Evolutionary conservation across 2,888 invertebrate species (phyloP).

Genomic region (Chironomus riparius): DNA sequence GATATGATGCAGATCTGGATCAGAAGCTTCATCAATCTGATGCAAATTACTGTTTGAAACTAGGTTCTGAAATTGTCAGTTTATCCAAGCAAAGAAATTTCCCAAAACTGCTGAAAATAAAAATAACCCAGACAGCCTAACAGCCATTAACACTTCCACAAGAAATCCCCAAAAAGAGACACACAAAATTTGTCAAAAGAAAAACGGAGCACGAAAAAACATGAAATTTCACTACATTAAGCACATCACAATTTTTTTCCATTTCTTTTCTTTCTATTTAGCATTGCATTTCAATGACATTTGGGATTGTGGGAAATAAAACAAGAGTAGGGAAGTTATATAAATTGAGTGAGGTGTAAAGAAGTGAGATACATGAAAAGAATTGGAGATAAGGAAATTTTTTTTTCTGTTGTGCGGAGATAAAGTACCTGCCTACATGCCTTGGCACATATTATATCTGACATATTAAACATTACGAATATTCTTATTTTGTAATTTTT

Average conservation of each 20-base stretch:
- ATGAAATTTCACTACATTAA: conserved; percentile 23
- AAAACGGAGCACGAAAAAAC: neutral
- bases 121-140: no score
- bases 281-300: conserved; percentile 22
- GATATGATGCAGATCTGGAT: no score
- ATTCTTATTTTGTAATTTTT: neutral
- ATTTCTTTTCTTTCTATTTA: neutral
- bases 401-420: neutral
- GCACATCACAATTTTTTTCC: conserved; percentile 19
- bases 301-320: conserved; percentile 14
- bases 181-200: conserved; percentile 7
- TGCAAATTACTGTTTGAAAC: no score
- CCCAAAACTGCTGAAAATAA: no score
- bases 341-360: conserved; percentile 16
- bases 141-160: no score
- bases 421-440: neutral
- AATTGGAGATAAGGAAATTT: neutral
- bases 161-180: neutral
- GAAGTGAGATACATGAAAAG: neutral
- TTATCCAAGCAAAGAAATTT: no score
- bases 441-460: conserved; percentile 9
- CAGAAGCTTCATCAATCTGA: no score
- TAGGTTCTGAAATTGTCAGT: no score
- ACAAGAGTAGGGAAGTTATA: neutral
- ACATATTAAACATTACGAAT: conserved; percentile 1